phyloP scores from a whole-genome alignment of 37 sponge, comb jelly and placozoan genomes.

The Axinella damicornis region DNA sequence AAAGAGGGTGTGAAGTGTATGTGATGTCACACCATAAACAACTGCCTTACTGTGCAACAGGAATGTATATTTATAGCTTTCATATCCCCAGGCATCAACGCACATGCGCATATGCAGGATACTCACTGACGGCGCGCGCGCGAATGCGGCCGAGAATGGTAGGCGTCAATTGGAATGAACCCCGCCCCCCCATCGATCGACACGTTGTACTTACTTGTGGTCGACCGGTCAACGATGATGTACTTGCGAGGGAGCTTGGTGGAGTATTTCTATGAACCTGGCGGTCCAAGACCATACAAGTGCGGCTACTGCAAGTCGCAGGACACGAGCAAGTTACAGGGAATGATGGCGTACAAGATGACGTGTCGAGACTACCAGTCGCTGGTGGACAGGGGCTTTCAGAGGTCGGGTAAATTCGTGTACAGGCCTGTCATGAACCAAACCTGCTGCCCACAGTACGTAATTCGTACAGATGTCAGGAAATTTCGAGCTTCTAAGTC shows the following conservation, averaged over 20 bases:
- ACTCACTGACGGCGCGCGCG: no score
- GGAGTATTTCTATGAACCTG: conserved; percentile 54
- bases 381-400: conserved; percentile 78
- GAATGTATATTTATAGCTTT: no score
- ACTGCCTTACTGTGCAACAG: no score
- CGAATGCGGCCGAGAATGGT: no score
- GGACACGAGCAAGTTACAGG: conserved; percentile 48
- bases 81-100: no score
- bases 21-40: no score
- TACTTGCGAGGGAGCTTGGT: conserved; percentile 32
- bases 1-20: no score
- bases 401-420: conserved; percentile 75
- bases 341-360: conserved; percentile 45
- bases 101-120: no score
- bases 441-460: conserved; percentile 82
- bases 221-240: no score
- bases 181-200: no score
- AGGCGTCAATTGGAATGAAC: no score
- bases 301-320: conserved; percentile 77
- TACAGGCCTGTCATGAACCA: conserved; percentile 62
- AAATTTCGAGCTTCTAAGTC: conserved; percentile 62
- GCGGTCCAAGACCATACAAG: conserved; percentile 42
- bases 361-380: conserved; percentile 59
- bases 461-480: conserved; percentile 50
- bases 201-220: no score